A percentile compares a stretch with the other conserved stretches of the same genome.
Evolutionary conservation across 92 coral and sea anemone genomes (phyloP).

Genomic region (Porites rus): DNA sequence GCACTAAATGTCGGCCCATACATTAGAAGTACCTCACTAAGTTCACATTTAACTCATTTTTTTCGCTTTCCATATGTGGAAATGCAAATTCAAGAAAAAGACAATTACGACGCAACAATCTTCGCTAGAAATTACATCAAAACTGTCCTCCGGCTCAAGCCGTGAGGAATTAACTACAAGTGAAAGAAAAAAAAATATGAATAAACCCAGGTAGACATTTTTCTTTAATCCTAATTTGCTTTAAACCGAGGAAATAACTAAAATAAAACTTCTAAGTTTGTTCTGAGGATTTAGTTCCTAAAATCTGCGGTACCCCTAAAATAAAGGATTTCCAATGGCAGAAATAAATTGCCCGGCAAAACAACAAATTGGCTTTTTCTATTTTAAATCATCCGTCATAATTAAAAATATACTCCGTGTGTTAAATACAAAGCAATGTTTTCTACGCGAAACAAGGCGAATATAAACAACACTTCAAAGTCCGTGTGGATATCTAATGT

Average conservation of each 20-base stretch:
- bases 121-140: background rate
- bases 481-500: background rate
- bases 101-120: background rate
- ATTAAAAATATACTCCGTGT: background rate
- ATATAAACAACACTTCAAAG: background rate
- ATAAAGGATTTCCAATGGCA: background rate
- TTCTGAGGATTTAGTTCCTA: conserved; percentile 8
- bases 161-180: background rate
- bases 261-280: background rate
- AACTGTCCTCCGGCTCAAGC: background rate
- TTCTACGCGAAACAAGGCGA: background rate
- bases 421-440: conserved; percentile 18
- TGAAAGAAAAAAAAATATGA: background rate
- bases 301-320: conserved; percentile 11
- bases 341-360: background rate
- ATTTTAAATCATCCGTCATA: conserved; percentile 3
- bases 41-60: background rate
- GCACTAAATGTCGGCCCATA: too few relatives aligned
- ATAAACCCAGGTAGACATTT: background rate
- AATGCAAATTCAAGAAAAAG: background rate
- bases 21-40: too few relatives aligned
- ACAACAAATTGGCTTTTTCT: background rate
- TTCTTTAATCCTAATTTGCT: background rate
- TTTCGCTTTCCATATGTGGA: background rate
- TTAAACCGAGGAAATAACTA: background rate